phyloP scores from a whole-genome alignment of 2,113 vertebrate species.

The Galemys pyrenaicus region DNA sequence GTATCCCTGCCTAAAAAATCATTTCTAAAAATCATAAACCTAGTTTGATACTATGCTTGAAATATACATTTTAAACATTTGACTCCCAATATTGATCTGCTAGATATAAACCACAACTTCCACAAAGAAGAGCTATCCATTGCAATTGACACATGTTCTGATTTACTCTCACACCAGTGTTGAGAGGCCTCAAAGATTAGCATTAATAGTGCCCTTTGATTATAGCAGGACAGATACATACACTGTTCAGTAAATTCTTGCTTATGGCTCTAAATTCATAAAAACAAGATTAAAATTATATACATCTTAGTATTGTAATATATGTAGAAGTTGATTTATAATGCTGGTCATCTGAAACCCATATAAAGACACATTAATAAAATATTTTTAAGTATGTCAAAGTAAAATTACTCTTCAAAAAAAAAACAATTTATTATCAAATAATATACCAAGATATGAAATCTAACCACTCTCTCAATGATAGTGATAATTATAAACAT shows the following conservation, averaged over 20 bases:
- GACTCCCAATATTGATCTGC: rapidly evolving
- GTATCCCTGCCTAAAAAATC: neutral
- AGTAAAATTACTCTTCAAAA: no score
- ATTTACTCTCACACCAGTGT: neutral
- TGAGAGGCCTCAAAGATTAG: neutral
- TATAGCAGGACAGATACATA: neutral
- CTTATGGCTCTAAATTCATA: neutral
- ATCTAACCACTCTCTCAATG: neutral
- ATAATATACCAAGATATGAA: neutral
- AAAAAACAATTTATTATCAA: neutral
- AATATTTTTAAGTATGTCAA: no score
- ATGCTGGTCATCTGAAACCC: no score
- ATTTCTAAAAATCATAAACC: neutral
- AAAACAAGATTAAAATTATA: neutral
- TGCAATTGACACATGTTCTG: neutral
- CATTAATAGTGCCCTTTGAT: neutral
- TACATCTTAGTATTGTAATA: neutral
- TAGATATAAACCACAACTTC: neutral
- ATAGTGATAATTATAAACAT: neutral
- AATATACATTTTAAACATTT: neutral
- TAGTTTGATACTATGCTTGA: neutral
- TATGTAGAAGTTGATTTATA: no score
- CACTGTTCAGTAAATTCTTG: neutral
- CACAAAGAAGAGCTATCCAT: neutral
- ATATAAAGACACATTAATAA: no score